These are phyloP conservation scores for Lamellibrachia luymesi DNA, from an alignment of 1,140 invertebrate genomes.

Conservation along the genomic window DNA sequence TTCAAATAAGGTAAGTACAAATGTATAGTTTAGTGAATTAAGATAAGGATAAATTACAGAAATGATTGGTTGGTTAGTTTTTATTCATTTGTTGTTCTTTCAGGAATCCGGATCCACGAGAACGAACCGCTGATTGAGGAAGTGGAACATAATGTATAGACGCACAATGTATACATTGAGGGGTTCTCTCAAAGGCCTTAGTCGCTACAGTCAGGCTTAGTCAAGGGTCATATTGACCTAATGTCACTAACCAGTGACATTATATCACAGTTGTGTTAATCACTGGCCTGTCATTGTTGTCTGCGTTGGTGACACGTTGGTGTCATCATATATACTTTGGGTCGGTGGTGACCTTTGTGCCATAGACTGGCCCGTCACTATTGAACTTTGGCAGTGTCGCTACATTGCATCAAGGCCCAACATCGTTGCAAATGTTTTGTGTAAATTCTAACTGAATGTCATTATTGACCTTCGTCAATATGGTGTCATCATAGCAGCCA, in stretches of 20 bases:
- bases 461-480: not conserved
- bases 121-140: not conserved
- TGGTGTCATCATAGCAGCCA: not conserved
- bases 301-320: not conserved
- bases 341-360: not conserved
- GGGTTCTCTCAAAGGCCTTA: not conserved
- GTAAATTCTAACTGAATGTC: not conserved
- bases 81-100: not conserved
- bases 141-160: not conserved
- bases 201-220: not conserved
- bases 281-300: not conserved
- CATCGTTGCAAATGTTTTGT: not conserved
- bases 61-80: not conserved
- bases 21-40: too few species aligned
- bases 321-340: not conserved
- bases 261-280: not conserved
- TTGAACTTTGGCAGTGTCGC: not conserved
- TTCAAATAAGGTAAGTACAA: too few species aligned
- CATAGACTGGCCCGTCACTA: not conserved
- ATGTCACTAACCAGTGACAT: not conserved
- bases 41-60: too few species aligned
- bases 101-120: not conserved
- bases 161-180: not conserved
- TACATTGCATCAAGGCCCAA: not conserved
- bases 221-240: not conserved